Evolutionary conservation across 2,797 vertebrate species (phyloP), one percentile per base, ranked within the genome.

Genomic region (Salarias fasciatus): DNA sequence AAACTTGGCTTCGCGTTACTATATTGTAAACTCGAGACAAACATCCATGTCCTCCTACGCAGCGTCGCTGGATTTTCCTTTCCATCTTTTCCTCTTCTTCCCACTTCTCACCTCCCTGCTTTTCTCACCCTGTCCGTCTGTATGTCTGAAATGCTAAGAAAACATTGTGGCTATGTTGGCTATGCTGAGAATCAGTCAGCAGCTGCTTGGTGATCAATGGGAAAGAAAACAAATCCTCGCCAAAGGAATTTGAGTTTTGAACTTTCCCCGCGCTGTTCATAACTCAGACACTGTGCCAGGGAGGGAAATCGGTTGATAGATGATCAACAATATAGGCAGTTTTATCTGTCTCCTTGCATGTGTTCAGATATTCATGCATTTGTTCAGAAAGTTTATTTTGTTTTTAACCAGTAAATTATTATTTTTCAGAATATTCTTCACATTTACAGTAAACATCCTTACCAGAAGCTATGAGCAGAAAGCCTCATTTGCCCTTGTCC

Each of bases 201-300:
- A 63, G 76, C 84, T 72, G 72, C 77, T 82, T 74, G 75, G 64
- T 90, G 88, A 93, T 92, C 91, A 90, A 88, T 91, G 88, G 80
- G 79, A 92, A 92, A 84, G 82, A 92, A 91, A 92, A 92, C 88
- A 92, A 92, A 89, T 85, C 53, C 45, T 55, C 55, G 79, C 86
- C 80, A 82, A 70, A 89, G 76, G 90, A 91, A 91, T 90, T 79
- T 81, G 60, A 68, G 67, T 78, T 86, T 85, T 80, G 64, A 88
- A 86, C 78, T 77, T 77, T 73, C 58, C 37, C 63, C 62, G 56
- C 69, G 80, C 50, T n/a, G 62, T 65, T 80, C 69, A 64, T 80
- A 75, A 76, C 70, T 73, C 58, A 69, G 69, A 74, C 24, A 68
- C 9, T 11, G 55, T 79, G 3, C 18, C 18, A 69, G 66, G 52